A percentile compares a stretch with the other conserved stretches of the same genome.
Conservation (phyloP, 2,113 vertebrate species). For the Periophthalmus modestus region DNA sequence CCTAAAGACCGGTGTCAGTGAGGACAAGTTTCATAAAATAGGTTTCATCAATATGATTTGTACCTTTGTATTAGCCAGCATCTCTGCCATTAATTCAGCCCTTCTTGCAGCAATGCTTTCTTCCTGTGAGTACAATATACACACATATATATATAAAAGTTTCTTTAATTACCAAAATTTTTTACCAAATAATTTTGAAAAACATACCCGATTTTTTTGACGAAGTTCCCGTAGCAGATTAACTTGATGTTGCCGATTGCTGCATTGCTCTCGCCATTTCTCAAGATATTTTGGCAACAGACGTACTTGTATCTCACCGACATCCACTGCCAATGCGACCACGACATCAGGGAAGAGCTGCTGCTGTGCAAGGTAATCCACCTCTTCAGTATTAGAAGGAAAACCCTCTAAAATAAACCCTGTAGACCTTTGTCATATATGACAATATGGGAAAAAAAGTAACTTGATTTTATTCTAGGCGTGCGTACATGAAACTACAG, state of each 20-base stretch:
- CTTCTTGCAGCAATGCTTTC: conserved; percentile 82
- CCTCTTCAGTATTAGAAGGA: conserved; percentile 81
- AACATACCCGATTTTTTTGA: conserved; percentile 78
- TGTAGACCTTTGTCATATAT: conserved; percentile 77
- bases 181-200: neutral
- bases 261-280: conserved; percentile 78
- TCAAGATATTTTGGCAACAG: conserved; percentile 79
- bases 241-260: conserved; percentile 67
- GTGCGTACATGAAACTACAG: too few species aligned
- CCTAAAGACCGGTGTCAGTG: neutral
- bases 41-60: neutral
- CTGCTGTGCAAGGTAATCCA: conserved; percentile 77
- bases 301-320: conserved; percentile 76
- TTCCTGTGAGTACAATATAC: conserved; percentile 74
- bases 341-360: conserved; percentile 86
- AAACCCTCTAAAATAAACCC: conserved; percentile 96
- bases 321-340: conserved; percentile 78
- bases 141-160: too few species aligned
- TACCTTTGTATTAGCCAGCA: conserved; percentile 38
- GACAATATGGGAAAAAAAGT: neutral
- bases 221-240: conserved; percentile 77
- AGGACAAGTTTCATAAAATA: neutral
- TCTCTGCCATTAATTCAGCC: conserved; percentile 84
- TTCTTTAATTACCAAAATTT: neutral
- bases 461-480: neutral